phyloP scores from a whole-genome alignment of 2,888 invertebrate species.

The Helleia helle region DNA sequence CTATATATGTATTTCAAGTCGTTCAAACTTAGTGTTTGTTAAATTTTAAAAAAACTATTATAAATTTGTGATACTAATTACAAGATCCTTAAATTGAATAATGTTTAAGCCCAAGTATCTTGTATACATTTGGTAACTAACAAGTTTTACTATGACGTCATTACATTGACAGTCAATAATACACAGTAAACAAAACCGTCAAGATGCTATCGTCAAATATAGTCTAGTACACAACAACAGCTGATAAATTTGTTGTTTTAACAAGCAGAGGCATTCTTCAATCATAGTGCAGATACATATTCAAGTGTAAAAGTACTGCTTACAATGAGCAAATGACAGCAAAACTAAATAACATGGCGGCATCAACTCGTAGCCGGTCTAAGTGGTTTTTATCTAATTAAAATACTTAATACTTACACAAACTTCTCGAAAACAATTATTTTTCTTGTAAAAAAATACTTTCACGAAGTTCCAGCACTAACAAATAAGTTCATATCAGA shows the following conservation, averaged over 20 bases:
- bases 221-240: constrained; percentile 15
- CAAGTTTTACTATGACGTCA: constrained; percentile 57
- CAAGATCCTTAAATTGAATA: no score
- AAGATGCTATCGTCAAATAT: constrained; percentile 14
- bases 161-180: constrained; percentile 67
- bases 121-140: constrained; percentile 10
- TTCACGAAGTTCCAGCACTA: constrained; percentile 37
- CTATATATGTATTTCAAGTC: no score
- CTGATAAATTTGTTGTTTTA: constrained; percentile 7
- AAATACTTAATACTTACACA: constrained; percentile 38
- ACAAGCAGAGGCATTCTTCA: not conserved
- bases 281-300: not conserved
- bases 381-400: constrained; percentile 39
- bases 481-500: constrained; percentile 55
- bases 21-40: no score
- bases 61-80: no score
- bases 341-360: constrained; percentile 73
- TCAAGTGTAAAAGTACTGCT: not conserved
- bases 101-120: not conserved
- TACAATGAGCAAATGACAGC: constrained; percentile 60
- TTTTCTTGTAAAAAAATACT: constrained; percentile 39
- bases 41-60: no score
- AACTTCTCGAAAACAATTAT: constrained; percentile 33
- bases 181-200: constrained; percentile 54
- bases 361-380: constrained; percentile 67